Evolutionary conservation across 1,140 invertebrate species (phyloP), one percentile per base, ranked within the genome.

Genomic region (Carposina sasakii): DNA sequence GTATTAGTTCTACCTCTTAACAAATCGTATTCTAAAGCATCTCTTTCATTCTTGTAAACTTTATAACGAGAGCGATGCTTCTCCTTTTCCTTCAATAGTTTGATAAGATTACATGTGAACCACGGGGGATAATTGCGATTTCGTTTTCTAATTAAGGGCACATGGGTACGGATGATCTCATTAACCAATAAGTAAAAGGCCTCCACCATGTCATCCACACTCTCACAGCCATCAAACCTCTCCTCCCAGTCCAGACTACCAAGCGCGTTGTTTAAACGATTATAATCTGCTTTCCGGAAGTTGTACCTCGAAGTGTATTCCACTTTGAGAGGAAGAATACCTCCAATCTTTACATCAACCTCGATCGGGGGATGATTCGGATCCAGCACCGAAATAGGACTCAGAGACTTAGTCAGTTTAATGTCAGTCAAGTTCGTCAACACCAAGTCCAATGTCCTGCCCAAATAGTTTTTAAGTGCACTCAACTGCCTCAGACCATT

Each of bases 11-110:
- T 43, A 5, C 10, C 22, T 10, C 48, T 26, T 17, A 56, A 15
- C 9, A 48, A 23, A 13, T 51, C 48, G 28, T 33, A 50, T 31
- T 50, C 48, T 3, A 42, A 8, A 26, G 46, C 36, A 31, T 55
- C 53, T 9, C 48, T 13, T 0, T 43, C 43, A 19, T 55, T 55
- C 3, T 34, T 13, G 22, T 36, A 51, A 9, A 16, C 19, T 2
- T 16, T 16, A 36, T 36, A 36, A 16, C 16, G 15, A 16, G 15
- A 9, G 19, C 33, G 33, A 2, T 16, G 12, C 19, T 36, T 36
- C 12, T 36, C 16, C 9, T 36, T 36, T 36, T 36, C 16, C 19
- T 19, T 36, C 2, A 36, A 9, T 36, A 36, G 19, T 9, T 36
- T 36, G 2, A 19, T 36, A 9, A 36, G 2, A 3, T 36, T 36